phyloP scores from a whole-genome alignment of 2,888 invertebrate species.

The Acrobasis suavella region DNA sequence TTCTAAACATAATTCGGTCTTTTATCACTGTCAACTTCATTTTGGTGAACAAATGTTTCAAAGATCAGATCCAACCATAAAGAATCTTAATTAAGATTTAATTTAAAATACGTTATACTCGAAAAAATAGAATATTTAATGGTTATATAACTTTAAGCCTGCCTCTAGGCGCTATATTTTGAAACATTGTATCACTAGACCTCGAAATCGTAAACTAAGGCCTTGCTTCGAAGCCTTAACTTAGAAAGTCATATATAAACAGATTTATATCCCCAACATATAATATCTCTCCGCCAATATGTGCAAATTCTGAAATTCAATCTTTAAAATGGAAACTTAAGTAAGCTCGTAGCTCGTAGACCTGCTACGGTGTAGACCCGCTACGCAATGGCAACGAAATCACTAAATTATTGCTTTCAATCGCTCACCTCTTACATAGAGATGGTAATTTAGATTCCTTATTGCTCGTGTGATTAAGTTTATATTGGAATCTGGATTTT shows the following conservation, averaged over 20 bases:
- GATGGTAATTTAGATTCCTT: constrained; percentile 18
- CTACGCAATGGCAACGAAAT: constrained; percentile 19
- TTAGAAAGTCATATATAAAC: constrained; percentile 17
- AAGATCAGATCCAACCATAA: too few relatives aligned
- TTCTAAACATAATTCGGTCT: too few relatives aligned
- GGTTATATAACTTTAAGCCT: not conserved
- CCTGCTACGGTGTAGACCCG: not conserved
- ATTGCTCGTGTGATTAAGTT: constrained; percentile 12
- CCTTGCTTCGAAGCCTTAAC: constrained; percentile 14
- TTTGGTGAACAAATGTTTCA: too few relatives aligned
- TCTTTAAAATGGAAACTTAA: constrained; percentile 21
- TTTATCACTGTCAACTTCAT: too few relatives aligned
- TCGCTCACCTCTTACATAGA: constrained; percentile 12
- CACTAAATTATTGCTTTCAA: constrained; percentile 18
- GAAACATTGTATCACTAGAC: not conserved
- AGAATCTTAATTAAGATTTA: too few relatives aligned
- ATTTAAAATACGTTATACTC: too few relatives aligned
- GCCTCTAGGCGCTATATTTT: not conserved
- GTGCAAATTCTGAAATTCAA: constrained; percentile 17
- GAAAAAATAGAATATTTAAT: too few relatives aligned
- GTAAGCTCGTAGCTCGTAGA: constrained; percentile 17
- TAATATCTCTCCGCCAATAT: constrained; percentile 21
- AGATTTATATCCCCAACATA: constrained; percentile 21
- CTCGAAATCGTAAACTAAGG: constrained; percentile 12
- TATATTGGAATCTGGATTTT: constrained; percentile 15